Conservation (phyloP, 2,888 invertebrate genomes). For the Micoletzkya japonica region DNA sequence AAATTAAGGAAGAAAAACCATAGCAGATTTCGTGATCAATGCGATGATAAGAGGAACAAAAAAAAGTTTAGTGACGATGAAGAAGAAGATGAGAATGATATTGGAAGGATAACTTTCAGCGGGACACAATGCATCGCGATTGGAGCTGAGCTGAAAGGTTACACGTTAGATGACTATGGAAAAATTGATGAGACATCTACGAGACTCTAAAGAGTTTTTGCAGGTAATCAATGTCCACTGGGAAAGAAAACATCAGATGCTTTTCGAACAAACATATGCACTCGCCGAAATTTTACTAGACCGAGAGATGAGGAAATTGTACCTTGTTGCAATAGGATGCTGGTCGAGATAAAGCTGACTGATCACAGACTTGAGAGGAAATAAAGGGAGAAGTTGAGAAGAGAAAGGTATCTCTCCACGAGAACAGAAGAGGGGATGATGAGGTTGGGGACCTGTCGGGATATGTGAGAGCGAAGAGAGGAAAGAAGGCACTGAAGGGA, state of each 20-base stretch:
- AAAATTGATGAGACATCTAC: too few species aligned
- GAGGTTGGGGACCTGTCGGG: slow-evolving; percentile 65
- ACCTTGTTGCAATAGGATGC: slow-evolving; percentile 16
- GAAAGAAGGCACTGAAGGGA: slow-evolving; percentile 59
- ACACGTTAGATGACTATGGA: too few species aligned
- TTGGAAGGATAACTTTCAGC: slow-evolving; percentile 9
- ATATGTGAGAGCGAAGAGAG: slow-evolving; percentile 67
- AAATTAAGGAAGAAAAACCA: slow-evolving; percentile 31
- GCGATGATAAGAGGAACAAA: slow-evolving; percentile 65
- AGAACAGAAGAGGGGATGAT: slow-evolving; percentile 63
- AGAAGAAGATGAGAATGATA: slow-evolving; percentile 39
- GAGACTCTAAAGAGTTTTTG: too few species aligned
- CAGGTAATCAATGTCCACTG: too few species aligned
- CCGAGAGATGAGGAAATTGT: background rate
- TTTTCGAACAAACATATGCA: too few species aligned
- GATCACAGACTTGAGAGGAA: slow-evolving; percentile 33
- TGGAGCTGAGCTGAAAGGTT: slow-evolving; percentile 21
- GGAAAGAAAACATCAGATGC: too few species aligned
- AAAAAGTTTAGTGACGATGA: slow-evolving; percentile 61
- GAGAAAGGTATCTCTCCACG: slow-evolving; percentile 66
- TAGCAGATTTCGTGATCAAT: slow-evolving; percentile 63
- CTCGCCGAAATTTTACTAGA: too few species aligned
- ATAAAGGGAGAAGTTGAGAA: slow-evolving; percentile 67
- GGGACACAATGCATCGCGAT: slow-evolving; percentile 25
- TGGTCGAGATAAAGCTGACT: slow-evolving; percentile 23